Evolutionary conservation across 2,113 vertebrate genomes (phyloP).

Genomic region (Vombatus ursinus): DNA sequence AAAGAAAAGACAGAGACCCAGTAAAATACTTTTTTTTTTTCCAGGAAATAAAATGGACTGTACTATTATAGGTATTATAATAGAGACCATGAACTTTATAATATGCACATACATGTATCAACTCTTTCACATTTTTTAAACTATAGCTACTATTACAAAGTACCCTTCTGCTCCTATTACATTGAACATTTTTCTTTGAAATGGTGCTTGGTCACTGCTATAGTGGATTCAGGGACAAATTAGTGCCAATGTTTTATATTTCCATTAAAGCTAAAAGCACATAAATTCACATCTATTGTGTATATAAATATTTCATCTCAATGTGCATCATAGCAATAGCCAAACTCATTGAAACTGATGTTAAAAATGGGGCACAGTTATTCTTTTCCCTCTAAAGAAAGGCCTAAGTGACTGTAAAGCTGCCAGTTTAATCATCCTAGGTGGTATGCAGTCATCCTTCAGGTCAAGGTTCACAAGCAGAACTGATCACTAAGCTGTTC

Average conservation of each 20-base stretch:
- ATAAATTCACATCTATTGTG: background rate
- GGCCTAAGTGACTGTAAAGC: conserved; percentile 40
- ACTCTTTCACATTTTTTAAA: conserved; percentile 16
- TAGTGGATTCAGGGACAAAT: conserved; percentile 31
- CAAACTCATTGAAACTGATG: conserved; percentile 28
- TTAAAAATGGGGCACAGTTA: conserved; percentile 23
- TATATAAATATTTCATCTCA: conserved; percentile 57
- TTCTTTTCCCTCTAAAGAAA: background rate
- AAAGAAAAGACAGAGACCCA: background rate
- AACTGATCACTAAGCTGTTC: conserved; percentile 46
- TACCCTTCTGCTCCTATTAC: background rate
- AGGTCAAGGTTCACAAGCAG: conserved; percentile 67
- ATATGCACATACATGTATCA: background rate
- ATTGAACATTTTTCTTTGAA: conserved; percentile 40
- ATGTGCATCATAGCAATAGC: conserved; percentile 46
- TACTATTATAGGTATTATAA: background rate
- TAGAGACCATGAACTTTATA: background rate
- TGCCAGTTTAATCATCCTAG: conserved; percentile 36
- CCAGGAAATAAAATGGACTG: background rate
- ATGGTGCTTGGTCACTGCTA: conserved; percentile 65
- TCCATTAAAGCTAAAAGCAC: conserved; percentile 39
- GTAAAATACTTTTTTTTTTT: background rate
- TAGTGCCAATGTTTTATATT: conserved; percentile 40
- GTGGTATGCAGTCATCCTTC: conserved; percentile 20
- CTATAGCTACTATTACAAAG: conserved; percentile 30